A percentile compares a stretch with the other conserved stretches of the same genome.
phyloP scores from a whole-genome alignment of 2,888 invertebrate species.

The Netelia virgata region DNA sequence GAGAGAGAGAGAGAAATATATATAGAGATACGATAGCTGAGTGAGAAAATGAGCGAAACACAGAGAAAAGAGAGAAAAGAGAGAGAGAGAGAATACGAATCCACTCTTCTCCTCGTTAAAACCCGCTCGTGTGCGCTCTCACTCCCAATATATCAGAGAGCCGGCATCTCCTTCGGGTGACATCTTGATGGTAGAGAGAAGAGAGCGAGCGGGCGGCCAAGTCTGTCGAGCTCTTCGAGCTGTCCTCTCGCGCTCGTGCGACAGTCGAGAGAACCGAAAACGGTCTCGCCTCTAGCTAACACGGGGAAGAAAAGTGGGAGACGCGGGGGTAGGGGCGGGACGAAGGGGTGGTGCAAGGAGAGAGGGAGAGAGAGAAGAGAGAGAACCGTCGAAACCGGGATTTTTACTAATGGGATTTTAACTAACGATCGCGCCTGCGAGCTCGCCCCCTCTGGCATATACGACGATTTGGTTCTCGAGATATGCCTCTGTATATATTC shows the following conservation, averaged over 20 bases:
- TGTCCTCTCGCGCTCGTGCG: conserved; percentile 35
- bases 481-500: conserved; percentile 41
- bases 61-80: background rate
- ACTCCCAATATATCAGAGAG: conserved; percentile 82
- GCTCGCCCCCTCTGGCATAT: conserved; percentile 41
- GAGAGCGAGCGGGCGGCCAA: conserved; percentile 44
- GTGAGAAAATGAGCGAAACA: conserved; percentile 2
- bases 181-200: conserved; percentile 77
- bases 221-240: conserved; percentile 19
- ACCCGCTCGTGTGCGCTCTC: conserved; percentile 69
- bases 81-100: conserved; percentile 31
- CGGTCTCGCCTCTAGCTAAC: conserved; percentile 43
- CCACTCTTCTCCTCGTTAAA: conserved; percentile 66
- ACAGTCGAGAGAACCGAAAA: conserved; percentile 53
- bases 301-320: background rate
- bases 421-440: conserved; percentile 78
- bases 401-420: conserved; percentile 83
- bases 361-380: conserved; percentile 2
- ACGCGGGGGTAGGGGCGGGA: background rate
- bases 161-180: conserved; percentile 79
- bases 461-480: conserved; percentile 58
- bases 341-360: conserved; percentile 17
- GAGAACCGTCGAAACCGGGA: conserved; percentile 74
- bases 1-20: conserved; percentile 9
- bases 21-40: conserved; percentile 5